Evolutionary conservation across 1,140 invertebrate species (phyloP), one percentile per base, ranked within the genome.

Genomic region (Rhyzopertha dominica): DNA sequence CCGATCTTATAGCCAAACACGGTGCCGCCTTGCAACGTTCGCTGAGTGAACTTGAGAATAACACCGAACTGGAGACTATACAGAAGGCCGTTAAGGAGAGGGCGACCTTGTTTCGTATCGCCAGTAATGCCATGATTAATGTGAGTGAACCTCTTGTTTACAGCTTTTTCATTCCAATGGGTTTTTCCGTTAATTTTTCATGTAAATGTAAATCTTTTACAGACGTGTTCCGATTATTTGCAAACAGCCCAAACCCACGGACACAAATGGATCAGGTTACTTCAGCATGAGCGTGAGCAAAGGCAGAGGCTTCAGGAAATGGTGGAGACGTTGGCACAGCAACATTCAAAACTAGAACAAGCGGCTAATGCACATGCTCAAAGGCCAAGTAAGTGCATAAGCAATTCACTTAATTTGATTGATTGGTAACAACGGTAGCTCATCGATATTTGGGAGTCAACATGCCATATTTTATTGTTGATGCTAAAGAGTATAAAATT

Each of bases 281-380:
- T 98, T 35, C 86, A 95, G 50, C 87, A 96, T 65, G 95, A 98
- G 63, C 82, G 95, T 2, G 94, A 98, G 50, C 91, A 98, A 70
- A 83, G 94, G 55, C 75, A 86, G 54, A 77, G 89, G n/a, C 72
- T 99, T 29, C 94, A 99, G 68, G 93, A 97, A 61, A 91, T 99
- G 71, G 89, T 99, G 2, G 95, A 99, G 67, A 91, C 95, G 57
- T 75, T 99, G 31, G 96, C 96, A 1, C 81, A 90, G 51, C 95
- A 99, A 67, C 95, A 98, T 65, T 92, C 91, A 18, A 84, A 88
- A 51, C 74, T 99, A 41, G 93, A 96, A 65, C 82, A 86, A 67
- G 87, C 84, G 10, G 84, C 84, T 3, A 85, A 84, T 5, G 77
- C 80, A 19, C 71, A 77, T 35, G 72, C 75, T 22, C 59, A 74